phyloP scores from a whole-genome alignment of 2,888 invertebrate species.

The Pseudanteris insignis region DNA sequence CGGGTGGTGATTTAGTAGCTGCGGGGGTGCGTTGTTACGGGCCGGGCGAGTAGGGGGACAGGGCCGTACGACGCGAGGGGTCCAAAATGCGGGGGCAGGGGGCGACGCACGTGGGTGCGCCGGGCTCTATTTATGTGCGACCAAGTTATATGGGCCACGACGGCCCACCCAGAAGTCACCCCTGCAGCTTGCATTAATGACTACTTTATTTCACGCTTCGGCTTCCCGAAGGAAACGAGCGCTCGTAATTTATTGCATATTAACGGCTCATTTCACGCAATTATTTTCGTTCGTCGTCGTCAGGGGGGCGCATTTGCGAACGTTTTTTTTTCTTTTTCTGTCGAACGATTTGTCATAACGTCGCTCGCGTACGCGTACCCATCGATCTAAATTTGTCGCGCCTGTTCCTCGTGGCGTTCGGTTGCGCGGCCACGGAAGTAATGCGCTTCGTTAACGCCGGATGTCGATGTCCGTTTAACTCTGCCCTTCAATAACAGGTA shows the following conservation, averaged over 20 bases:
- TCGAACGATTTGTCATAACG: constrained; percentile 27
- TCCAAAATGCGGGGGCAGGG: constrained; percentile 17
- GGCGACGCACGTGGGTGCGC: constrained; percentile 28
- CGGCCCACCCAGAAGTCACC: constrained; percentile 46
- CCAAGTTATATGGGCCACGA: constrained; percentile 39
- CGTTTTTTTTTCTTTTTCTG: too few relatives aligned
- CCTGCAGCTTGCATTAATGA: constrained; percentile 48
- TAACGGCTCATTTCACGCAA: constrained; percentile 44
- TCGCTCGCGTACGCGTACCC: constrained; percentile 6
- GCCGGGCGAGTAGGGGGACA: too few relatives aligned
- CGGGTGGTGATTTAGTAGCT: constrained; percentile 62
- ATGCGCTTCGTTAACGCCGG: too few relatives aligned
- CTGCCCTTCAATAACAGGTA: too few relatives aligned
- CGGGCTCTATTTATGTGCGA: constrained; percentile 35
- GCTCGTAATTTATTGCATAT: constrained; percentile 42
- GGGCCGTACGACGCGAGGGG: constrained; percentile 18
- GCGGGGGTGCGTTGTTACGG: constrained; percentile 27
- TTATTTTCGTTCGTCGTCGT: constrained; percentile 32
- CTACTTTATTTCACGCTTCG: constrained; percentile 46
- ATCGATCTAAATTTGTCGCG: constrained; percentile 37
- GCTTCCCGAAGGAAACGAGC: constrained; percentile 35
- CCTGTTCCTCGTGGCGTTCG: too few relatives aligned
- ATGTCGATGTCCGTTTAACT: too few relatives aligned
- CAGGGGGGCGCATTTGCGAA: too few relatives aligned
- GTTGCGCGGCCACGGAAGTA: too few relatives aligned